Percentiles rank a stretch among this genome's conserved stretches.
Evolutionary conservation across 1,140 invertebrate genomes (phyloP).

Genomic region (Bactericera cockerelli): DNA sequence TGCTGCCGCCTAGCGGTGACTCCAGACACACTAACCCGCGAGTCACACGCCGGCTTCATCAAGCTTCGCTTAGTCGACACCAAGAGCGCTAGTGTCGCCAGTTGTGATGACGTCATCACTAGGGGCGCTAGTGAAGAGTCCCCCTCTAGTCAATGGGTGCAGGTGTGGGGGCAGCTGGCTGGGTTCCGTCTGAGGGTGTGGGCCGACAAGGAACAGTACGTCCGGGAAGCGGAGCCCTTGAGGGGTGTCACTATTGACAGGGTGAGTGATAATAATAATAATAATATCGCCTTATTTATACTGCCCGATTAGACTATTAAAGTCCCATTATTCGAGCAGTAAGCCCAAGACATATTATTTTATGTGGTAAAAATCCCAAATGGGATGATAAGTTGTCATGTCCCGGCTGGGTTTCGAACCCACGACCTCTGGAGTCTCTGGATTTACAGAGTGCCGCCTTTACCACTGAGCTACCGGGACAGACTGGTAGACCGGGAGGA

Average conservation of each 20-base stretch:
- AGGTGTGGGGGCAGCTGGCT: conserved; percentile 18
- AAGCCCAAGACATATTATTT: too few relatives aligned
- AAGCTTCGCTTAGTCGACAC: conserved; percentile 17
- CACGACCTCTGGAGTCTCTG: too few relatives aligned
- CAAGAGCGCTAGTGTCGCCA: background rate
- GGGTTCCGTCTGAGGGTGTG: conserved; percentile 25
- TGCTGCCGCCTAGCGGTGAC: conserved; percentile 52
- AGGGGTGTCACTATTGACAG: conserved; percentile 28
- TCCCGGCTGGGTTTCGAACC: too few relatives aligned
- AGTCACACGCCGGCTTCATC: conserved; percentile 37
- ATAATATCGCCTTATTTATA: too few relatives aligned
- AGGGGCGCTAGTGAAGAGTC: background rate
- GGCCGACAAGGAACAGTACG: conserved; percentile 31
- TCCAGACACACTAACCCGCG: conserved; percentile 42
- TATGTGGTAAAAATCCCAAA: too few relatives aligned
- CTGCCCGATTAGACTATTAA: too few relatives aligned
- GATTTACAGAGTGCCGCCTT: too few relatives aligned
- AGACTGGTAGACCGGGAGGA: too few relatives aligned
- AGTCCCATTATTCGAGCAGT: too few relatives aligned
- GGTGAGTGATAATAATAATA: conserved; percentile 22
- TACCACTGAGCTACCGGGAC: too few relatives aligned
- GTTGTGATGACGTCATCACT: background rate
- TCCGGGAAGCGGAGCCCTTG: conserved; percentile 27
- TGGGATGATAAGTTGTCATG: too few relatives aligned
- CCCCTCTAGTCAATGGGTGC: background rate